Evolutionary conservation across 1,140 invertebrate genomes (phyloP).

Genomic region (Euglossa dilemma): DNA sequence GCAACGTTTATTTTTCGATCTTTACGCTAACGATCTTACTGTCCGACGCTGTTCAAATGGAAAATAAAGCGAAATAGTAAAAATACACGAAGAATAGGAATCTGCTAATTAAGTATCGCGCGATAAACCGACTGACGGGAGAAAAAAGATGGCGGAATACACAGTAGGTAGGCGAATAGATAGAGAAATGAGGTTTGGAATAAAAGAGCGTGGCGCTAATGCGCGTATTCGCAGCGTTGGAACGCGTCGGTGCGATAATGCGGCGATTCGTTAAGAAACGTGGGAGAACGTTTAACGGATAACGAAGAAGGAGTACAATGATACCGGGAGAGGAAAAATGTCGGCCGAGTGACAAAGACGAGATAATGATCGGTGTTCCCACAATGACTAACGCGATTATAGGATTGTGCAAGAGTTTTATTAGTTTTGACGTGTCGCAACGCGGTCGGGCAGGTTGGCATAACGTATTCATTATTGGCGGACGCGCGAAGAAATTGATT

Average conservation of each 20-base stretch:
- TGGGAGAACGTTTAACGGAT: conserved; percentile 8
- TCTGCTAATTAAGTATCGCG: too few relatives aligned
- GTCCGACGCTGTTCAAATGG: too few relatives aligned
- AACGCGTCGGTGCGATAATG: background rate
- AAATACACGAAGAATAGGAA: too few relatives aligned
- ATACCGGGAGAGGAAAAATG: conserved; percentile 22
- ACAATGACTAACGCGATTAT: conserved; percentile 52
- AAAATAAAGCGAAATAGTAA: too few relatives aligned
- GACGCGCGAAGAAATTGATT: conserved; percentile 49
- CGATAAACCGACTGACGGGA: too few relatives aligned
- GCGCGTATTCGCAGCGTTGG: too few relatives aligned
- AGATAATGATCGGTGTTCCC: conserved; percentile 49
- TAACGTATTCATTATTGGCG: conserved; percentile 39
- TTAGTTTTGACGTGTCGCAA: conserved; percentile 54
- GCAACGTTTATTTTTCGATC: too few relatives aligned
- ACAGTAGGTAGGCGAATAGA: too few relatives aligned
- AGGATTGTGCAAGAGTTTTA: conserved; percentile 47
- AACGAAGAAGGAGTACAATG: conserved; percentile 6
- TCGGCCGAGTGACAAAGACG: conserved; percentile 34
- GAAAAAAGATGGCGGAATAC: too few relatives aligned
- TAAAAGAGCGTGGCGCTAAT: too few relatives aligned
- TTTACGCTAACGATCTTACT: too few relatives aligned
- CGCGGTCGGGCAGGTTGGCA: background rate
- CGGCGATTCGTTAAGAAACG: background rate
- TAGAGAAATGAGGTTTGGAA: too few relatives aligned